phyloP scores from a whole-genome alignment of 1,140 invertebrate genomes.

The Elysia chlorotica region DNA sequence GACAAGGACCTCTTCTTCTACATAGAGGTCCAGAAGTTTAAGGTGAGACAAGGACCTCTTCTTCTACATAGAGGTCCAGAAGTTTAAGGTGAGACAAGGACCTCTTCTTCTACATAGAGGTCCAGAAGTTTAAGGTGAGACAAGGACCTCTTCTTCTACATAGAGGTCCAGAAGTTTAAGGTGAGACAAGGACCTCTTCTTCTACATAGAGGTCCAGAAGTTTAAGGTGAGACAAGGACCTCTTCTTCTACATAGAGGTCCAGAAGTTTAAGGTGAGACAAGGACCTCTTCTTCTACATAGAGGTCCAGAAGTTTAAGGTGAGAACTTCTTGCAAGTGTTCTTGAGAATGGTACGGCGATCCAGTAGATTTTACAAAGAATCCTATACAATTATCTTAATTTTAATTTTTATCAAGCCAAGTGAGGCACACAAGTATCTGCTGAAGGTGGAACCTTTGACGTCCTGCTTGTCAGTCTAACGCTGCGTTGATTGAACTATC shows the following conservation, averaged over 20 bases:
- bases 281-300: slow-evolving; percentile 61
- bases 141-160: slow-evolving; percentile 61
- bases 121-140: slow-evolving; percentile 62
- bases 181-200: slow-evolving; percentile 62
- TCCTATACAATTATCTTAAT: no score
- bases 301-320: slow-evolving; percentile 62
- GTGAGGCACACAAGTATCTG: no score
- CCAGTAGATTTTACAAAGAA: no score
- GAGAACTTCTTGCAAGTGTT: not conserved
- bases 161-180: slow-evolving; percentile 62
- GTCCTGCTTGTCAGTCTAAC: no score
- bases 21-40: slow-evolving; percentile 61
- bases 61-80: slow-evolving; percentile 61
- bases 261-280: slow-evolving; percentile 62
- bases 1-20: slow-evolving; percentile 61
- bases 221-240: slow-evolving; percentile 63
- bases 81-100: slow-evolving; percentile 61
- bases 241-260: slow-evolving; percentile 62
- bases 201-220: slow-evolving; percentile 61
- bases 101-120: slow-evolving; percentile 62
- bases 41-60: slow-evolving; percentile 61
- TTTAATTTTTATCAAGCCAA: no score
- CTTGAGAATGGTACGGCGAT: no score
- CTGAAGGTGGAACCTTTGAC: no score
- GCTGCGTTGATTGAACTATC: not conserved